Evolutionary conservation across 1,140 invertebrate species (phyloP), one percentile per base, ranked within the genome.

Genomic region (Leptestheria dahalacensis): DNA sequence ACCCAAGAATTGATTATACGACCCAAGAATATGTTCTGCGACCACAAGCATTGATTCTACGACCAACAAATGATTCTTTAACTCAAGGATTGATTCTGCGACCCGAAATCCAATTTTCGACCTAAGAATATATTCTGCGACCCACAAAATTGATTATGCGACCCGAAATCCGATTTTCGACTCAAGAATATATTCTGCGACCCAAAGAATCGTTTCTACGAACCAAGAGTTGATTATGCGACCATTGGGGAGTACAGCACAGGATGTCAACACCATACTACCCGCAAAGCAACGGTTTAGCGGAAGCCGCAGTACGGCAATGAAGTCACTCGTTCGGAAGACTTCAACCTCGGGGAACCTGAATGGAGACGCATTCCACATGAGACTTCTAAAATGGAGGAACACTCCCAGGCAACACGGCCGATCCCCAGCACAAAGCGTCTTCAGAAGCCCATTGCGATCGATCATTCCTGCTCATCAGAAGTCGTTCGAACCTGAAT

Each of bases 221-320:
- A 64, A 69, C 51, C 77, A 76, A 64, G 61, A 60, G 56, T 57
- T 65, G 2, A 76, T 76, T 67, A 48, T 66, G 1, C n/a, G 64
- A 64, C 49, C 60, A 69, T 20, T 62, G 50, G 52, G 59, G 59
- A 46, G 59, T 47, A 50, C n/a, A n/a, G n/a, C n/a, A n/a, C n/a
- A 48, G 21, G 50, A 18, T 21, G 29, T 15, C 12, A 9, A 63
- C 60, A 26, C 62, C 59, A 15, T 46, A 57, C 26, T 59, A 62
- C 48, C 59, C 59, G 21, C 62, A 71, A 60, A 69, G 67, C 1
- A 74, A 74, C 65, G 70, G 72, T 6, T 61, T 67, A 54, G 66
- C 64, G 18, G 71, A 74, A 64, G 65, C 68, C 48, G 60, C 65
- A 28, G 67, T 73, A 65, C 71, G 61, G 69, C 65, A 1, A 64